Evolutionary conservation across 2,888 invertebrate genomes (phyloP).

Genomic region (Tenthredo scrophulariae): DNA sequence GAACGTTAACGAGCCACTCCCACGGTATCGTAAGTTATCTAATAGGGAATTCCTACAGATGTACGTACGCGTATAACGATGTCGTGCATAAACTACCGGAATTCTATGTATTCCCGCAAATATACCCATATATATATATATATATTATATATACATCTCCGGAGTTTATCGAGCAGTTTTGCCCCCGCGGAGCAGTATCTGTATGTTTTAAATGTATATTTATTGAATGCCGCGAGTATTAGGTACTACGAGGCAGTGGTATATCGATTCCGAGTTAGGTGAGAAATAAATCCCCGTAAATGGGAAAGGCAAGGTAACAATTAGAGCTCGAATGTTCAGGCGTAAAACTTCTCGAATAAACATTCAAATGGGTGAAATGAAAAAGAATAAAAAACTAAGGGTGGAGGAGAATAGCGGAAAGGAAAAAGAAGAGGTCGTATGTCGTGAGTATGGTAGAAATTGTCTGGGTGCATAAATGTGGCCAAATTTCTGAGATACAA

Average conservation of each 20-base stretch:
- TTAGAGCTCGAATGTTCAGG: not conserved
- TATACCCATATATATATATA: not conserved
- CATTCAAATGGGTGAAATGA: not conserved
- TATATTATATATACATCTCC: not conserved
- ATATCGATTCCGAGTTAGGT: not conserved
- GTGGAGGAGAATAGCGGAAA: not conserved
- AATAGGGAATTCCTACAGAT: slow-evolving; percentile 3
- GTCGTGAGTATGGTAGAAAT: not conserved
- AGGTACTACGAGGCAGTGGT: not conserved
- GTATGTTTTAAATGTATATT: not conserved
- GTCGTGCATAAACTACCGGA: not conserved
- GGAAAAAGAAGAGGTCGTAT: not conserved
- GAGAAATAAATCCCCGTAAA: not conserved
- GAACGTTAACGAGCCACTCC: slow-evolving; percentile 34
- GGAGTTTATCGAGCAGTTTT: not conserved
- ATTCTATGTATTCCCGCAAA: not conserved
- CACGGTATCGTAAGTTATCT: slow-evolving; percentile 30
- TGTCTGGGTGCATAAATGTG: not conserved
- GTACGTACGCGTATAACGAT: not conserved
- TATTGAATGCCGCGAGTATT: not conserved
- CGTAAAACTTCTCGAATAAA: not conserved
- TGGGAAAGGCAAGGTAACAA: not conserved
- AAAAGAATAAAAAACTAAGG: not conserved
- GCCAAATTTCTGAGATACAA: not conserved
- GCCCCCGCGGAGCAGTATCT: not conserved